These are phyloP conservation scores for Lymantria monacha DNA, from an alignment of 2,888 invertebrate genomes.

Conservation along the genomic window DNA sequence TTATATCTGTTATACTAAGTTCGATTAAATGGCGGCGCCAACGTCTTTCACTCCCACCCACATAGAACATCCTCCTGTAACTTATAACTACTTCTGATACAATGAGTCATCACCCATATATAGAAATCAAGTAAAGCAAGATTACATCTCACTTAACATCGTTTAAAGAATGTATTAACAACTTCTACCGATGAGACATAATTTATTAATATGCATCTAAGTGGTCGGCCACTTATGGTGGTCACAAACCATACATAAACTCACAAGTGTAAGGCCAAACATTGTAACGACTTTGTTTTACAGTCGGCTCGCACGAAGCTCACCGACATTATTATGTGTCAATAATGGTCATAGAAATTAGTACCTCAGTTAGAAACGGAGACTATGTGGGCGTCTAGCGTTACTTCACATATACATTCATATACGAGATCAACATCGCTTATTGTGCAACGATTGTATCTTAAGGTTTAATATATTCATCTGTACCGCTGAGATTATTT, in stretches of 20 bases:
- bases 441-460: conserved; percentile 7
- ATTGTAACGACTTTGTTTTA: conserved; percentile 61
- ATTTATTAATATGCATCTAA: conserved; percentile 65
- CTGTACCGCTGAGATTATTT: too few species aligned
- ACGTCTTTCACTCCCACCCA: background rate
- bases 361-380: conserved; percentile 47
- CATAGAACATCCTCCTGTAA: background rate
- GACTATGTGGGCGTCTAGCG: conserved; percentile 28
- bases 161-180: conserved; percentile 62
- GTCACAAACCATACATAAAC: conserved; percentile 41
- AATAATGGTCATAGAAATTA: conserved; percentile 62
- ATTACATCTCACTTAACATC: conserved; percentile 50
- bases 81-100: conserved; percentile 2
- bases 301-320: conserved; percentile 52
- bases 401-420: conserved; percentile 16
- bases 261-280: conserved; percentile 47
- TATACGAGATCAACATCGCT: conserved; percentile 25
- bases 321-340: conserved; percentile 58
- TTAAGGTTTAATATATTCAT: too few species aligned
- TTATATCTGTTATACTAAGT: conserved; percentile 2
- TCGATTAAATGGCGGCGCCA: background rate
- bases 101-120: conserved; percentile 31
- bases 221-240: conserved; percentile 64
- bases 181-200: conserved; percentile 54
- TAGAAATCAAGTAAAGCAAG: conserved; percentile 39